phyloP scores from a whole-genome alignment of 2,888 invertebrate genomes.

The Frankliniella fusca region DNA sequence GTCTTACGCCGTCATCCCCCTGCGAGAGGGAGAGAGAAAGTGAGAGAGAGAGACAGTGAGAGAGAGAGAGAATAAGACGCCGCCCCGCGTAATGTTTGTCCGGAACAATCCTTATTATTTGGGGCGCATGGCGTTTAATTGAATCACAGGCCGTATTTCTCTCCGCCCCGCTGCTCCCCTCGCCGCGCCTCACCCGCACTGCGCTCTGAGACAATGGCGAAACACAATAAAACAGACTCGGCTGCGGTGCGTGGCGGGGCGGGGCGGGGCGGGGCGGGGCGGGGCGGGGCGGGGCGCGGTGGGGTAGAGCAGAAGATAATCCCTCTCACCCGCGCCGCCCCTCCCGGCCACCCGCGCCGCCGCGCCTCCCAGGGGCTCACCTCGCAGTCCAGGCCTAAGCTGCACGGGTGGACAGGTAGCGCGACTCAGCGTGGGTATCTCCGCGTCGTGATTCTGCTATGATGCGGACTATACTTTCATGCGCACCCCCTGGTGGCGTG shows the following conservation, averaged over 20 bases:
- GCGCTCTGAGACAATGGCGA: neutral
- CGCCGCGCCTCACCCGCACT: neutral
- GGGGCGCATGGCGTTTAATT: slow-evolving; percentile 31
- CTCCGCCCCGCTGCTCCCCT: neutral
- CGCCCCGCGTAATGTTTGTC: slow-evolving; percentile 33
- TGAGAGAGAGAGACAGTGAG: too few species aligned
- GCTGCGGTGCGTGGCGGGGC: too few species aligned
- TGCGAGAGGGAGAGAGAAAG: too few species aligned
- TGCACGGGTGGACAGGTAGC: too few species aligned
- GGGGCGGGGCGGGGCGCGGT: too few species aligned
- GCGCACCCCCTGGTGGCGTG: neutral
- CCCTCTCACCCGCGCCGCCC: neutral
- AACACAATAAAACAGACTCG: too few species aligned
- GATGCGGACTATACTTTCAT: too few species aligned
- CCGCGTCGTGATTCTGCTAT: neutral
- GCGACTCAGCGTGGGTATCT: neutral
- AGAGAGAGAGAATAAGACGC: too few species aligned
- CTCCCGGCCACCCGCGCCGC: neutral
- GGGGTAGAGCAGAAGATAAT: neutral
- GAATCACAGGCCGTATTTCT: slow-evolving; percentile 36
- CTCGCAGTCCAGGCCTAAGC: neutral
- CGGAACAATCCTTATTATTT: slow-evolving; percentile 36
- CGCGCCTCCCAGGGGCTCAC: neutral
- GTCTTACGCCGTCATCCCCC: too few species aligned
- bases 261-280: too few species aligned